These are phyloP conservation scores for Gymnocheta viridis DNA, from an alignment of 2,888 invertebrate genomes.

Conservation along the genomic window DNA sequence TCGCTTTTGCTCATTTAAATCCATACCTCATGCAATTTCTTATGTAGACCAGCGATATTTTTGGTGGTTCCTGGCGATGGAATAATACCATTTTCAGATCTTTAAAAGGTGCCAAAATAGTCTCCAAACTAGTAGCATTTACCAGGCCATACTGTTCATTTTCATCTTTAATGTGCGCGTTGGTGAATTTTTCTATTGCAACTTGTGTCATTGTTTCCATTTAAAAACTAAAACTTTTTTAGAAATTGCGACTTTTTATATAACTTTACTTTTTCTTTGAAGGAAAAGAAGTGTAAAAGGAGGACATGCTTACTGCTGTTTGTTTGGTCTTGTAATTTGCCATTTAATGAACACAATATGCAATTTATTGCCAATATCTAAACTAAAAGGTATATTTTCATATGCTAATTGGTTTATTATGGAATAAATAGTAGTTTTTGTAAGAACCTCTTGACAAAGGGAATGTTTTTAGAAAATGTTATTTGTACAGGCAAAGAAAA, in stretches of 20 bases:
- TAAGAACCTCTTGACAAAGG: not conserved
- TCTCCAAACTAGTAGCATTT: not conserved
- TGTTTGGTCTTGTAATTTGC: not conserved
- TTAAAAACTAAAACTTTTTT: not conserved
- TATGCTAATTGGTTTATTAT: constrained; percentile 26
- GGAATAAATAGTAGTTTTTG: not conserved
- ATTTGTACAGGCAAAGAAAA: not conserved
- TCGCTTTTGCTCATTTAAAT: not conserved
- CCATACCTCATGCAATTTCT: constrained; percentile 49
- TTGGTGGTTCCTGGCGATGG: not conserved
- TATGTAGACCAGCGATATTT: constrained; percentile 18
- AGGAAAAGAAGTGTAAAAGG: not conserved
- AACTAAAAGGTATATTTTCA: not conserved
- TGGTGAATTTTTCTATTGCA: not conserved
- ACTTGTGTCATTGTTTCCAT: constrained; percentile 10
- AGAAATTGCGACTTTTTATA: constrained; percentile 1
- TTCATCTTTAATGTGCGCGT: not conserved
- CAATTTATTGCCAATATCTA: not conserved
- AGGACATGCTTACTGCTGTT: not conserved
- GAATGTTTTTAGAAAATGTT: not conserved
- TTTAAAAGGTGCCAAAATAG: constrained; percentile 14
- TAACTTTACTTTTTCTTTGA: not conserved
- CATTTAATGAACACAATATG: not conserved
- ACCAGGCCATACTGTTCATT: constrained; percentile 9
- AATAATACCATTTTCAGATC: not conserved